Evolutionary conservation across 2,888 invertebrate genomes (phyloP).

Genomic region (Rosalia funebris): DNA sequence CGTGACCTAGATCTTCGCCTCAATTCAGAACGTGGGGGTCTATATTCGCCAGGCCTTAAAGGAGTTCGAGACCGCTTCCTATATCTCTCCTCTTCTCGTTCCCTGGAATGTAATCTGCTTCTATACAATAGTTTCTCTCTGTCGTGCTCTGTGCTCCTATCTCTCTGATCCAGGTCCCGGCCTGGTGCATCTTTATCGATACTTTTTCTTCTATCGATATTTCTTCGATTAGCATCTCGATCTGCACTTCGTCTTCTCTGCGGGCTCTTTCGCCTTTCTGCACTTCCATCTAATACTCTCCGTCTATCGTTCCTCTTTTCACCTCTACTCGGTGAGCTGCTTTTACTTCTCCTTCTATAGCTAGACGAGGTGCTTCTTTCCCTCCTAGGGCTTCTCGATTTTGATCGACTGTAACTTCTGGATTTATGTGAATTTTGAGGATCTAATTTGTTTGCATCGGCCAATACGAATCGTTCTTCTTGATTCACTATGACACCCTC

Average conservation of each 20-base stretch:
- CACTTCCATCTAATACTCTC: background rate
- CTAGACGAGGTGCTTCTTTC: background rate
- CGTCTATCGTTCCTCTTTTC: background rate
- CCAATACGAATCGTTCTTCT: constrained; percentile 10
- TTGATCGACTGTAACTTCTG: constrained; percentile 3
- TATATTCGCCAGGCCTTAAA: constrained; percentile 25
- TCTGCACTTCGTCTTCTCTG: background rate
- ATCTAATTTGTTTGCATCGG: constrained; percentile 16
- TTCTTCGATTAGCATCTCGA: too few relatives aligned
- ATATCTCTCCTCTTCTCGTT: constrained; percentile 11
- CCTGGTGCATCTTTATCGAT: too few relatives aligned
- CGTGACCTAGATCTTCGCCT: constrained; percentile 13
- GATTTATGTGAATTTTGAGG: background rate
- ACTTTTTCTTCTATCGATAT: constrained; percentile 3
- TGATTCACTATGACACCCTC: constrained; percentile 20
- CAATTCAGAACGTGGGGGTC: constrained; percentile 14
- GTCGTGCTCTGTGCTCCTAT: constrained; percentile 9
- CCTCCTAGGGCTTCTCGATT: constrained; percentile 7
- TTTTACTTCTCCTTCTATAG: constrained; percentile 8
- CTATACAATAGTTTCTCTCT: constrained; percentile 11
- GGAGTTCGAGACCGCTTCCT: constrained; percentile 22
- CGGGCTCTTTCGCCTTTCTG: background rate
- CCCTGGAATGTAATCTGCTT: background rate
- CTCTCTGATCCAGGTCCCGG: background rate
- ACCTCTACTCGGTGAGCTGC: constrained; percentile 8